Base-by-base conservation (phyloP, 2,888 invertebrate species). In the Panorpa germanica region DNA sequence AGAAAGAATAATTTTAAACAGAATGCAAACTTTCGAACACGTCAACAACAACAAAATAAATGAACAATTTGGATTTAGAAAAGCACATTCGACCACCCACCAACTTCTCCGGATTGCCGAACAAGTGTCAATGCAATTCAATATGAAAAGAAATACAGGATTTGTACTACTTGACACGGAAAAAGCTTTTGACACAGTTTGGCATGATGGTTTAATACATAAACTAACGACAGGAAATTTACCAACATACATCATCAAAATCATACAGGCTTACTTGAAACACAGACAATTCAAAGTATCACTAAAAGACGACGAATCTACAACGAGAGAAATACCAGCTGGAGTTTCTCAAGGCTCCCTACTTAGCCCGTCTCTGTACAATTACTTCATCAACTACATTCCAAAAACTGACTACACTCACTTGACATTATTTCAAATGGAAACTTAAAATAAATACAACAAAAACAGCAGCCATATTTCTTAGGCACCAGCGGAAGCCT, bases 281-380 rank as follows among this genome's bases (percentile, higher is more conserved):
- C n/a, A 21, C 9, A 21, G 21, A 21, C 9, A 9, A 4, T 21
- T 21, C 10, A 21, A 10, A 21, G 21, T 21, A 10, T n/a, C 21
- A 4, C 3, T 21, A 3, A 21, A 21, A n/a, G 21, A 10, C 4
- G 10, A 9, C 21, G 9, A 4, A n/a, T 21, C 21, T n/a, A n/a
- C 21, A 4, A 3, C 3, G 5, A 21, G 10, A 4, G 10, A 10
- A 21, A 3, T 21, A 4, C 4, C 3, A 20, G 6, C n/a, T n/a
- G 31, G 31, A 18, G 15, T 31, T 8, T 25, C 31, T n/a, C 31
- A 31, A 18, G 24, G 31, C 12, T 12, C 24, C 8, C 11, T 31
- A 8, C 25, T 31, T 10, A 9, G 25, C 8, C 31, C 31, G 12
- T 12, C 13, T 4, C 17, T 31, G 7, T 31, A 18, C 14, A 31